phyloP scores from a whole-genome alignment of 2,797 vertebrate species.

The Rhabdomys pumilio region DNA sequence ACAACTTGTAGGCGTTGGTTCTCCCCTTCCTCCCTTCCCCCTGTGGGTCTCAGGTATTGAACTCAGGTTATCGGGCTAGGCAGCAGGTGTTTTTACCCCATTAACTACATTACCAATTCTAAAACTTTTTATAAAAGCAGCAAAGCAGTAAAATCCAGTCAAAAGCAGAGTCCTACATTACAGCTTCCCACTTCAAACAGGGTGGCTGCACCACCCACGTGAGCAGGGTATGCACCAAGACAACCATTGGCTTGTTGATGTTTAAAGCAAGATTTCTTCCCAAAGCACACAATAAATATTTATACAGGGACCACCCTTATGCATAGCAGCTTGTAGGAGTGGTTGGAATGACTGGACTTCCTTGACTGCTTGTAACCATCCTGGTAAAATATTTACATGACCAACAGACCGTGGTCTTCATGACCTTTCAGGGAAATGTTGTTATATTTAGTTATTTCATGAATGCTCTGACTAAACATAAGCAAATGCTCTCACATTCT shows the following conservation, averaged over 20 bases:
- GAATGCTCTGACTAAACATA: conserved; percentile 60
- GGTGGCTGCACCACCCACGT: conserved; percentile 15
- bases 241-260: conserved; percentile 61
- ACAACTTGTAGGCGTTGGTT: background rate
- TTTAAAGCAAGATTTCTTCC: conserved; percentile 77
- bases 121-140: conserved; percentile 51
- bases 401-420: background rate
- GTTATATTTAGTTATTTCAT: conserved; percentile 60
- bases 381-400: conserved; percentile 86
- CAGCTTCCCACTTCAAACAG: background rate
- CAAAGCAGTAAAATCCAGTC: conserved; percentile 40
- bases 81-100: background rate
- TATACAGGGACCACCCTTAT: conserved; percentile 85
- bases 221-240: conserved; percentile 40
- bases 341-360: conserved; percentile 78
- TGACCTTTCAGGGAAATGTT: conserved; percentile 68
- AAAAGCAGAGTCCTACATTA: conserved; percentile 31
- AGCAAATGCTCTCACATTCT: conserved; percentile 76
- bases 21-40: background rate
- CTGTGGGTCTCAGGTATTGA: background rate
- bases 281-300: conserved; percentile 88
- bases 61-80: background rate
- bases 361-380: conserved; percentile 23
- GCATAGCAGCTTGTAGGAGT: conserved; percentile 80
- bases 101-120: background rate